Percentiles rank a stretch among this genome's conserved stretches.
These are phyloP conservation scores for Eupithecia centaureata DNA, from an alignment of 2,888 invertebrate genomes.

Conservation along the genomic window DNA sequence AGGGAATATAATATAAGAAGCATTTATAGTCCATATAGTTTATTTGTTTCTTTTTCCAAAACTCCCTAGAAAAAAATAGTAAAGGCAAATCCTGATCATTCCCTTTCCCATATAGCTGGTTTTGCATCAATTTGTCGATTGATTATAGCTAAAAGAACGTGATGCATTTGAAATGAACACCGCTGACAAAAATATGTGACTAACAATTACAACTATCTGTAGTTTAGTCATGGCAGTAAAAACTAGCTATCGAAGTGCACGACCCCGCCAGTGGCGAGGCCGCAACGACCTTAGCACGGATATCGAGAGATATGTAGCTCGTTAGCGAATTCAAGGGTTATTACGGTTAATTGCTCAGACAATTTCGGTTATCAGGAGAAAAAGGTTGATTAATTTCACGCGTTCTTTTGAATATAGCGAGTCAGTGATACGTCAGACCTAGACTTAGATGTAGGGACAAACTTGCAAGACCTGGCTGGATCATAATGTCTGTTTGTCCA, in stretches of 20 bases:
- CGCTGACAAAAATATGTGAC: not conserved
- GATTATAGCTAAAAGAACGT: too few relatives aligned
- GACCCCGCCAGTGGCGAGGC: slow-evolving; percentile 46
- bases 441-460: not conserved
- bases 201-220: not conserved
- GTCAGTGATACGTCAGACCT: too few relatives aligned
- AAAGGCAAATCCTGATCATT: too few relatives aligned
- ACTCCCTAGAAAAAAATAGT: too few relatives aligned
- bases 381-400: too few relatives aligned
- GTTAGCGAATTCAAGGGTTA: slow-evolving; percentile 20
- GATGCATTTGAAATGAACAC: too few relatives aligned
- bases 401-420: too few relatives aligned
- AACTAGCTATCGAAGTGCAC: slow-evolving; percentile 36
- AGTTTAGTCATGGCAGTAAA: slow-evolving; percentile 26
- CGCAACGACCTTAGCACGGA: slow-evolving; percentile 49
- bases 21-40: too few relatives aligned
- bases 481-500: not conserved
- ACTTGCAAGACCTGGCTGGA: not conserved
- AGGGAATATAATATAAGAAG: too few relatives aligned
- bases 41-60: too few relatives aligned
- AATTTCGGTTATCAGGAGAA: not conserved
- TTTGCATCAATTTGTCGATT: too few relatives aligned
- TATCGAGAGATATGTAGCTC: slow-evolving; percentile 39
- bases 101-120: too few relatives aligned
- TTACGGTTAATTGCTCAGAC: slow-evolving; percentile 9